Conservation (phyloP, 2,113 vertebrate genomes). For the Petrocephalus zakoni region DNA sequence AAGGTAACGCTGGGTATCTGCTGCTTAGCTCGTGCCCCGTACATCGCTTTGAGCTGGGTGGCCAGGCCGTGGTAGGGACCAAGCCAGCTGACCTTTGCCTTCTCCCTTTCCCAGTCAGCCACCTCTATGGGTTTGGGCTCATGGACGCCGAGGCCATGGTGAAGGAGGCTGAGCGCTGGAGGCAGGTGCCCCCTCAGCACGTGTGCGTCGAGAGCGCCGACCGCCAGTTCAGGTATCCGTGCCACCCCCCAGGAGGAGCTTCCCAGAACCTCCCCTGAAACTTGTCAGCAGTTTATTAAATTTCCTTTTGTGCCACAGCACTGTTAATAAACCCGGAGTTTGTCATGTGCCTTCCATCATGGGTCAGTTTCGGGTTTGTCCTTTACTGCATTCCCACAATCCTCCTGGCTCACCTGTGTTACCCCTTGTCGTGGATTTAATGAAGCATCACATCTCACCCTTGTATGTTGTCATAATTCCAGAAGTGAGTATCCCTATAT, state of each 20-base stretch:
- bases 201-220: slow-evolving; percentile 94
- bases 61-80: not conserved
- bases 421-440: not conserved
- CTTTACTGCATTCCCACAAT: not conserved
- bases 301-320: not conserved
- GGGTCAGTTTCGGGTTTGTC: not conserved
- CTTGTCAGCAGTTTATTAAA: not conserved
- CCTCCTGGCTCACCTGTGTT: not conserved
- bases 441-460: not conserved
- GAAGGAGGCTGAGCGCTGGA: slow-evolving; percentile 93
- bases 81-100: not conserved
- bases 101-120: slow-evolving; percentile 61
- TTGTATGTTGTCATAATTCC: not conserved
- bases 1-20: not conserved
- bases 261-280: not conserved
- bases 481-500: not conserved
- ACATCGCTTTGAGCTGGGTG: too few species aligned
- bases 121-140: slow-evolving; percentile 92
- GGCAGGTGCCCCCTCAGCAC: slow-evolving; percentile 84
- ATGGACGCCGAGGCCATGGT: slow-evolving; percentile 99
- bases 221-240: slow-evolving; percentile 86
- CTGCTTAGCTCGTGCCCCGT: not conserved
- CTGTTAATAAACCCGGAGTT: not conserved
- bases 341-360: not conserved
- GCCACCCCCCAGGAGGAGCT: not conserved